Base-by-base conservation (phyloP, 1,140 invertebrate genomes). In the Atta colombica region DNA sequence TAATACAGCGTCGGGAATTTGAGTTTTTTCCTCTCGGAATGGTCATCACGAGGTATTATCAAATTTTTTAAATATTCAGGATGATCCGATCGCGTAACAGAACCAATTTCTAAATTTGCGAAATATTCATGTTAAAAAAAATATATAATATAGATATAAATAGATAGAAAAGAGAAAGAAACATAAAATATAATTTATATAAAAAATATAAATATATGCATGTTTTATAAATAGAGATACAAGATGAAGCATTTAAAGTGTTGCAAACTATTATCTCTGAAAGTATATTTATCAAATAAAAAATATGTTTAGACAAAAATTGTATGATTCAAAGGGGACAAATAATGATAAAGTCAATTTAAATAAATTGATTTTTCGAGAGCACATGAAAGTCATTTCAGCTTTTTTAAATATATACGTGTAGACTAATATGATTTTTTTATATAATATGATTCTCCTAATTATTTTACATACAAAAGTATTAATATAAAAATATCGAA, bases 51-150 rank as follows among this genome's bases (percentile, higher is more conserved):
- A 49, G 12, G 5, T 82, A 82, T 80, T 28, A 81, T 84, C 12
- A 28, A 75, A 75, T 84, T 84, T 84, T 69, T 63, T 12, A 78
- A 82, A 74, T 71, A 63, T 75, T 31, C 55, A 35, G 28, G 45
- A 63, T 63, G 8, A 75, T 71, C 10, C 35, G 10, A 74, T 61
- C 28, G 58, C 58, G 55, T 49, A 74, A 61, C 51, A 74, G 25
- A 61, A 49, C 6, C 55, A 72, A 84, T 84, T 84, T 74, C n/a
- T 61, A 75, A 84, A 63, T 61, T 75, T 31, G 18, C 14, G 25
- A 61, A 61, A 84, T 69, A 69, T 61, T 63, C 35, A 16, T 39
- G 12, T 60, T 28, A 8, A 28, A 69, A 49, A 45, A 28, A 2
- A 16, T 28, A 58, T 10, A 45, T 45, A 45, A 45, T 45, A 45